Evolutionary conservation across 2,888 invertebrate species (phyloP).

Genomic region (Eueremaeus valkanovi): DNA sequence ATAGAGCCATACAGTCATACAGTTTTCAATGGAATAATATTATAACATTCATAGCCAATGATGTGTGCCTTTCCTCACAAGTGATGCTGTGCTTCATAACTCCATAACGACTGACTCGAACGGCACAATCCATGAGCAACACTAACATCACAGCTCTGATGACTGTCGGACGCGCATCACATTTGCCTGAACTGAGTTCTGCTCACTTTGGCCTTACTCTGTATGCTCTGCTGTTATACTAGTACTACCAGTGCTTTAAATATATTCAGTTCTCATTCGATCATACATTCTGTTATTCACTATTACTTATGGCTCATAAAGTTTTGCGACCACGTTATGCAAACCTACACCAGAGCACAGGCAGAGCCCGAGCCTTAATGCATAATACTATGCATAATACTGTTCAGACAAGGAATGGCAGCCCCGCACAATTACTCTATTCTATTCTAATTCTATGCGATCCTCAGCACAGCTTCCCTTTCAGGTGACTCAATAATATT

Average conservation of each 20-base stretch:
- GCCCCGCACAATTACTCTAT: no score
- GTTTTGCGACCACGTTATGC: constrained; percentile 31
- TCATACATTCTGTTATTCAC: constrained; percentile 3
- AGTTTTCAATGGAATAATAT: constrained; percentile 24
- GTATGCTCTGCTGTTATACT: no score
- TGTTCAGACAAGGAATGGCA: no score
- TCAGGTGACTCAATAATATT: constrained; percentile 22
- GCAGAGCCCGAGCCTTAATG: background rate
- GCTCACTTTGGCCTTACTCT: no score
- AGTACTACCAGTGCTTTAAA: background rate
- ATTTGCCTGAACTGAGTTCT: background rate
- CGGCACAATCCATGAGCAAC: constrained; percentile 7
- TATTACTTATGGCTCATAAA: constrained; percentile 42
- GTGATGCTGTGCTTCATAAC: background rate
- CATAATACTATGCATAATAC: background rate
- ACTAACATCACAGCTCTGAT: background rate
- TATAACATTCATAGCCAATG: constrained; percentile 30
- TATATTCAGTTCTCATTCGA: background rate
- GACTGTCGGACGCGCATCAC: background rate
- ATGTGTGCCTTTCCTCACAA: constrained; percentile 16
- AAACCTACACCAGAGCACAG: background rate
- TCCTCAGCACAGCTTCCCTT: no score
- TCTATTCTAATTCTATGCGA: no score
- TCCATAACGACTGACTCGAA: constrained; percentile 1
- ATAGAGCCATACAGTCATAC: background rate